phyloP scores from a whole-genome alignment of 2,797 vertebrate species.

The Numenius phaeopus region DNA sequence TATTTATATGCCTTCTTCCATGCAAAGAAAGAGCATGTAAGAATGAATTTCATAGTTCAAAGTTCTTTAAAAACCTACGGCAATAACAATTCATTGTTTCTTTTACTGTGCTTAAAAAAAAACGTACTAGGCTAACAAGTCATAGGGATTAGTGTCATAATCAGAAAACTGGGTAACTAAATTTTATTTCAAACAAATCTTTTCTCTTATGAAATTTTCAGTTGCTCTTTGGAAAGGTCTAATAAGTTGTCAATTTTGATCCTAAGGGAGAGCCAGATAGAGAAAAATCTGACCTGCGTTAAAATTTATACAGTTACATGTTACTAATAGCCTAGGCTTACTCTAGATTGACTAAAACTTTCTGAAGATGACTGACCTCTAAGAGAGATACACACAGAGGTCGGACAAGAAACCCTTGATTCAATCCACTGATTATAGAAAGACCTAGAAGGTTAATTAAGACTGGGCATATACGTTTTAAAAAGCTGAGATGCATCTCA shows the following conservation, averaged over 20 bases:
- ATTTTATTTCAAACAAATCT: background rate
- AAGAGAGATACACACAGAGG: background rate
- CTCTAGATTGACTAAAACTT: background rate
- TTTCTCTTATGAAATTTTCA: background rate
- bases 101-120: background rate
- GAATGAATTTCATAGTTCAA: background rate
- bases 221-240: background rate
- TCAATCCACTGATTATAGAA: background rate
- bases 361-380: background rate
- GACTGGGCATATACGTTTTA: background rate
- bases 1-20: constrained; percentile 28
- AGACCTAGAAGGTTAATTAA: background rate
- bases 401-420: background rate
- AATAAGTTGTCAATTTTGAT: background rate
- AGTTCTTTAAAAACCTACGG: background rate
- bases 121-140: background rate
- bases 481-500: background rate
- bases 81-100: background rate
- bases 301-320: background rate
- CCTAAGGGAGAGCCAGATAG: background rate
- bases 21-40: background rate
- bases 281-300: background rate
- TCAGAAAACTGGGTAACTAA: background rate
- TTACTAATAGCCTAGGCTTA: background rate
- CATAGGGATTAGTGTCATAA: background rate